Evolutionary conservation across 2,113 vertebrate species (phyloP), one percentile per base, ranked within the genome.

Genomic region (Apodemus sylvaticus): DNA sequence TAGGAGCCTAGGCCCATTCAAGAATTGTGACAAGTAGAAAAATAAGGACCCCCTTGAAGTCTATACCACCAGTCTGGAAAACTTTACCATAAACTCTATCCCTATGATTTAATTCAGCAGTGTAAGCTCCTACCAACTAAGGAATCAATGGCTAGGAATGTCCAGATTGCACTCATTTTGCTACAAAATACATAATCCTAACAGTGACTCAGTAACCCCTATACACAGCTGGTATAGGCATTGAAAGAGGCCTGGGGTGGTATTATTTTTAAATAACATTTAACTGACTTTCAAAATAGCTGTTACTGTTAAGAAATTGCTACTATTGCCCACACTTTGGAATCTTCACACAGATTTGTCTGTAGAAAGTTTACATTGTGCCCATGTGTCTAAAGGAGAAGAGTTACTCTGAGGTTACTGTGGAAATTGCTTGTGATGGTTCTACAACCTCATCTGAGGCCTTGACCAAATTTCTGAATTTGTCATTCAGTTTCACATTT

Each of bases 281-380:
- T 97, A 89, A 89, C 58, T 86, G 71, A 95, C 53, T 96, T 96
- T 96, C 74, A 93, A 95, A 93, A 95, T 90, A 93, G 26, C 55
- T 93, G 19, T 76, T 95, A 89, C 66, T 93, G 20, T 95, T 93
- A 95, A 45, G 81, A 97, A 94, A 97, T 48, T 83, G 26, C 79
- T 74, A 55, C 74, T 82, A 45, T 76, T 94, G 78, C 78, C 51
- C 78, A 81, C 76, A 82, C 45, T 58, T 53, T 94, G 78, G 55
- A 96, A 90, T 94, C 83, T 94, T 29, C 55, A 89, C 76, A 73
- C 17, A 93, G 29, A 90, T 71, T 91, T 86, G 66, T 93, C 83
- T 94, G 82, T 79, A 87, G 53, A 94, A 94, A 95, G 29, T 87
- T 96, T 93, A 81, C 48, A 89, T 74, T 68, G 62, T 82, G 5